These are phyloP conservation scores for Probaryconus sp. DNA, from an alignment of 1,140 invertebrate genomes.

Conservation along the genomic window DNA sequence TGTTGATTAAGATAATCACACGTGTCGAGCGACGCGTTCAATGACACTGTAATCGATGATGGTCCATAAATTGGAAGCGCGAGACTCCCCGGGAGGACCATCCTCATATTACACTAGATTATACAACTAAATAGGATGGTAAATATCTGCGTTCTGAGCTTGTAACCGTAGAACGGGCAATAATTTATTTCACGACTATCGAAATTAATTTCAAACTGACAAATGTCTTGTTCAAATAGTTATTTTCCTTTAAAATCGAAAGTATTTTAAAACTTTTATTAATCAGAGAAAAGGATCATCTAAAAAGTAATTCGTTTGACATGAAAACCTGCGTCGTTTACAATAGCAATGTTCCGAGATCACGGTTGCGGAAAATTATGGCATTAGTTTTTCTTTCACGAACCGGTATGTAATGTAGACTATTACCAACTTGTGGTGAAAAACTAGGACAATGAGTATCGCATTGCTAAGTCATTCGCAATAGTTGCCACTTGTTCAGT, in stretches of 20 bases:
- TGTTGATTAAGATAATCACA: conserved; percentile 69
- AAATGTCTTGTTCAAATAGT: too few relatives aligned
- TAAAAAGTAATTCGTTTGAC: too few relatives aligned
- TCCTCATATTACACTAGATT: conserved; percentile 47
- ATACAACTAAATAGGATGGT: conserved; percentile 21
- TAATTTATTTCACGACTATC: too few relatives aligned
- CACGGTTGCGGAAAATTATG: conserved; percentile 23
- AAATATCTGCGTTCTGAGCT: conserved; percentile 12
- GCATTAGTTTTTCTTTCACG: conserved; percentile 20
- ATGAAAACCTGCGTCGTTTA: too few relatives aligned
- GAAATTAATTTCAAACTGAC: too few relatives aligned
- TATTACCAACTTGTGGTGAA: conserved; percentile 18
- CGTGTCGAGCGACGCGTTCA: conserved; percentile 51
- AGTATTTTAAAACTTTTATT: too few relatives aligned
- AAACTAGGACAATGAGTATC: conserved; percentile 49
- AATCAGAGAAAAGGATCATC: too few relatives aligned
- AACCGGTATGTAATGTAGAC: conserved; percentile 44
- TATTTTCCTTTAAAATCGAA: too few relatives aligned
- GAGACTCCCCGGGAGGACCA: conserved; percentile 39
- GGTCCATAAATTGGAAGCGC: conserved; percentile 63
- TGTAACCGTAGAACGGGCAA: too few relatives aligned
- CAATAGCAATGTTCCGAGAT: too few relatives aligned
- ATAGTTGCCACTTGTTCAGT: conserved; percentile 9
- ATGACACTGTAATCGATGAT: conserved; percentile 65
- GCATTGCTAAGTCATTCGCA: conserved; percentile 13